Evolutionary conservation across 2,797 vertebrate species (phyloP).

Genomic region (Petrocephalus schoutedeni): DNA sequence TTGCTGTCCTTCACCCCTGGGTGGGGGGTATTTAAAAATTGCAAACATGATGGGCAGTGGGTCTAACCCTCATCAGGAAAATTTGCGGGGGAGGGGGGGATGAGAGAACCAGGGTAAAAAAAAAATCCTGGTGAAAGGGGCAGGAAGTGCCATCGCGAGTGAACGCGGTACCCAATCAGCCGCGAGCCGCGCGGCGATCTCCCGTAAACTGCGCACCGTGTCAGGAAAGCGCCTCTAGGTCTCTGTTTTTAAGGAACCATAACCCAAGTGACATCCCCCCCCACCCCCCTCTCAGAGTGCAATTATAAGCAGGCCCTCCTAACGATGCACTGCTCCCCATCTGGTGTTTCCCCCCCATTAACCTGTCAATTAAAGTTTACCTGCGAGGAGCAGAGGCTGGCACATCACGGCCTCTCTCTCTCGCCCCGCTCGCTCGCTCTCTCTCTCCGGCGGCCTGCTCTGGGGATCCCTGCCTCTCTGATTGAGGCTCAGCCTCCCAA

Average conservation of each 20-base stretch:
- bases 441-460: slow-evolving; percentile 3
- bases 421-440: neutral
- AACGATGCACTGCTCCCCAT: slow-evolving; percentile 40
- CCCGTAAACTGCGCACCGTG: slow-evolving; percentile 35
- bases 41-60: slow-evolving; percentile 2
- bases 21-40: neutral
- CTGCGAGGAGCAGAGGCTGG: slow-evolving; percentile 27
- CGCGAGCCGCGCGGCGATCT: slow-evolving; percentile 18
- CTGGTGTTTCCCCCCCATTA: slow-evolving; percentile 39
- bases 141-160: neutral
- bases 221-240: slow-evolving; percentile 30
- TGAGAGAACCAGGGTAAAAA: neutral
- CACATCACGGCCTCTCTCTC: neutral
- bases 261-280: slow-evolving; percentile 43
- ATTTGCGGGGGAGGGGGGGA: neutral
- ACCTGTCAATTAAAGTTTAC: slow-evolving; percentile 49
- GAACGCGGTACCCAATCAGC: neutral
- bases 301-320: slow-evolving; percentile 38
- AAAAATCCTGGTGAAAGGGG: neutral
- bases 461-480: slow-evolving; percentile 29
- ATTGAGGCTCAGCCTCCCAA: slow-evolving; percentile 33
- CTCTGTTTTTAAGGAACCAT: slow-evolving; percentile 38
- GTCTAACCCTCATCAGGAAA: slow-evolving; percentile 5
- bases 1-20: neutral
- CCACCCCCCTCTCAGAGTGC: slow-evolving; percentile 29